phyloP scores from a whole-genome alignment of 2,113 vertebrate genomes.

The Tinamus guttatus region DNA sequence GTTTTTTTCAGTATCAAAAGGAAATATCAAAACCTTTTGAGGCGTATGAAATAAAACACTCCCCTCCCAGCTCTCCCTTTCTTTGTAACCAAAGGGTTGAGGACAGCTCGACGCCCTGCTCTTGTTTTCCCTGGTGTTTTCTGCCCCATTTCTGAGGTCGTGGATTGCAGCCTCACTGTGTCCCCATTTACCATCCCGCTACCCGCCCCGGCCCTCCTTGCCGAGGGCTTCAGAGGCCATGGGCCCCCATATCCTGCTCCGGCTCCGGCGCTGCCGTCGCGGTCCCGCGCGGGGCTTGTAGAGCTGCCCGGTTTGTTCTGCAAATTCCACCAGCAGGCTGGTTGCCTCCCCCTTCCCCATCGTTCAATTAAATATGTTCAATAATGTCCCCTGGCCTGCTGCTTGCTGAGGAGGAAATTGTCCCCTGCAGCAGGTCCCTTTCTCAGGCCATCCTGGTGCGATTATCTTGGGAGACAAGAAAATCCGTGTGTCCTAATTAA shows the following conservation, averaged over 20 bases:
- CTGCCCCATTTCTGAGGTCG: background rate
- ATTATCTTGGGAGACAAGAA: background rate
- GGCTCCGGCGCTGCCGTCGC: background rate
- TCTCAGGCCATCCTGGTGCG: background rate
- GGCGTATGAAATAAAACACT: background rate
- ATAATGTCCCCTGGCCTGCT: background rate
- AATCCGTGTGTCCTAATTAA: background rate
- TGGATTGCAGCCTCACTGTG: background rate
- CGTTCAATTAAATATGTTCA: background rate
- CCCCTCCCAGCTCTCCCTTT: background rate
- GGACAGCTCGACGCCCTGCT: background rate
- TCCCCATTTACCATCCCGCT: accelerated
- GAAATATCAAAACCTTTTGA: background rate
- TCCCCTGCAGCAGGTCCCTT: background rate
- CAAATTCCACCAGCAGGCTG: background rate
- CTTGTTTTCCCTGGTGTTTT: background rate
- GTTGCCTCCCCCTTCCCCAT: background rate
- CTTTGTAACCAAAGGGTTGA: background rate
- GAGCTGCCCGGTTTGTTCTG: background rate
- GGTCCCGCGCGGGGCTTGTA: background rate
- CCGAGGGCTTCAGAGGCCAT: background rate
- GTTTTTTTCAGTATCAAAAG: background rate
- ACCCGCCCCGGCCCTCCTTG: background rate
- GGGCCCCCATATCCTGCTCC: background rate
- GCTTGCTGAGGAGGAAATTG: too few species aligned